Conservation (phyloP, 2,888 invertebrate genomes). For the Odontocolon sp. region DNA sequence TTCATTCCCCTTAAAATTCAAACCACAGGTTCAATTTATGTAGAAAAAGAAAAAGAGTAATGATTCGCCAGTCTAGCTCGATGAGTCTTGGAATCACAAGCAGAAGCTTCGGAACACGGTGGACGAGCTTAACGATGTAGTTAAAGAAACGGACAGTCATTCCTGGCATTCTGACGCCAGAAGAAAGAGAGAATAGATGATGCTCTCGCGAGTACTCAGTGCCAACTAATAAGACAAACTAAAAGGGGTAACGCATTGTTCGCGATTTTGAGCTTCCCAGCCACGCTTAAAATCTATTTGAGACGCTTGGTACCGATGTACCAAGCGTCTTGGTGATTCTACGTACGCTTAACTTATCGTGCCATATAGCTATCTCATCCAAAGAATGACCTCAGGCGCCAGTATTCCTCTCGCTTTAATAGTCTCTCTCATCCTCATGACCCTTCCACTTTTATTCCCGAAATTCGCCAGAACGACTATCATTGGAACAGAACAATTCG, state of each 20-base stretch:
- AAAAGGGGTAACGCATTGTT: slow-evolving; percentile 47
- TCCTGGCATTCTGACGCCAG: slow-evolving; percentile 24
- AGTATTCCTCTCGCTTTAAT: slow-evolving; percentile 51
- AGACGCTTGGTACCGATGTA: slow-evolving; percentile 43
- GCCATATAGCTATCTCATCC: slow-evolving; percentile 3
- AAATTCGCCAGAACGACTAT: slow-evolving; percentile 38
- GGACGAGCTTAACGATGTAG: slow-evolving; percentile 36
- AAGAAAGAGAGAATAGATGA: not conserved
- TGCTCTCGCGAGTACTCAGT: slow-evolving; percentile 21
- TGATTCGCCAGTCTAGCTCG: slow-evolving; percentile 25
- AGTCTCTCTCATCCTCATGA: slow-evolving; percentile 35
- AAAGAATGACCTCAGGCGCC: slow-evolving; percentile 56
- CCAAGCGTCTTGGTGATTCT: slow-evolving; percentile 24
- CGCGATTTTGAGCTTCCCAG: slow-evolving; percentile 38
- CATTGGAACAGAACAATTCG: slow-evolving; percentile 24
- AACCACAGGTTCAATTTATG: not conserved
- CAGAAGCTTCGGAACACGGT: slow-evolving; percentile 3
- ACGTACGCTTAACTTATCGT: slow-evolving; percentile 9
- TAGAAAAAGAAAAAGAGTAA: slow-evolving; percentile 9
- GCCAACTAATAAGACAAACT: slow-evolving; percentile 61
- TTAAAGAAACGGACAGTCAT: slow-evolving; percentile 44
- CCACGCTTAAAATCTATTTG: slow-evolving; percentile 60
- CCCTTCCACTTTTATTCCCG: slow-evolving; percentile 32
- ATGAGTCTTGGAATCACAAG: slow-evolving; percentile 27
- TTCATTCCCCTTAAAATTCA: not conserved